These are phyloP conservation scores for Callinectes sapidus DNA, from an alignment of 2,888 invertebrate genomes.

Conservation along the genomic window DNA sequence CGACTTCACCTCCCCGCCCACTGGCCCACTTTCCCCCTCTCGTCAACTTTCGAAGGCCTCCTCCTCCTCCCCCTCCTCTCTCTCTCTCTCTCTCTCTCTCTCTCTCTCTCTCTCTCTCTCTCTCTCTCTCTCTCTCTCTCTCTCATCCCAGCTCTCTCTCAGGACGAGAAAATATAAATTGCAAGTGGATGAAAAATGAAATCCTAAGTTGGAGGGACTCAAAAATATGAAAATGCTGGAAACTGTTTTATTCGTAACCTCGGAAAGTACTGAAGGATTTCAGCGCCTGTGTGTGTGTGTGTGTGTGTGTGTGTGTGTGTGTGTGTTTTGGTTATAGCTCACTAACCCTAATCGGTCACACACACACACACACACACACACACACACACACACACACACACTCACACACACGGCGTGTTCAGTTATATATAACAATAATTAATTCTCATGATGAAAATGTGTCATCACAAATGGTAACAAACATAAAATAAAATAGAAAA, in stretches of 20 bases:
- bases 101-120: not conserved
- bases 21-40: not conserved
- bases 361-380: not conserved
- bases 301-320: not conserved
- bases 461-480: not conserved
- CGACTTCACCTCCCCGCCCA: not conserved
- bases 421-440: not conserved
- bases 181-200: not conserved
- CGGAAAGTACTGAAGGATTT: not conserved
- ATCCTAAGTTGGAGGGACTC: not conserved
- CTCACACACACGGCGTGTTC: not conserved
- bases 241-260: not conserved
- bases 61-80: not conserved
- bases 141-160: not conserved
- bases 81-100: not conserved
- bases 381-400: no score
- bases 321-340: not conserved
- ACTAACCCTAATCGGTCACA: not conserved
- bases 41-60: not conserved
- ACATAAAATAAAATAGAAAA: no score
- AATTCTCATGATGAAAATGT: not conserved
- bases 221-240: not conserved
- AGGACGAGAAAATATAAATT: not conserved
- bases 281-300: not conserved
- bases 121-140: not conserved